These are phyloP conservation scores for Odontophorus gujanensis DNA, from an alignment of 2,113 vertebrate genomes.

Conservation along the genomic window DNA sequence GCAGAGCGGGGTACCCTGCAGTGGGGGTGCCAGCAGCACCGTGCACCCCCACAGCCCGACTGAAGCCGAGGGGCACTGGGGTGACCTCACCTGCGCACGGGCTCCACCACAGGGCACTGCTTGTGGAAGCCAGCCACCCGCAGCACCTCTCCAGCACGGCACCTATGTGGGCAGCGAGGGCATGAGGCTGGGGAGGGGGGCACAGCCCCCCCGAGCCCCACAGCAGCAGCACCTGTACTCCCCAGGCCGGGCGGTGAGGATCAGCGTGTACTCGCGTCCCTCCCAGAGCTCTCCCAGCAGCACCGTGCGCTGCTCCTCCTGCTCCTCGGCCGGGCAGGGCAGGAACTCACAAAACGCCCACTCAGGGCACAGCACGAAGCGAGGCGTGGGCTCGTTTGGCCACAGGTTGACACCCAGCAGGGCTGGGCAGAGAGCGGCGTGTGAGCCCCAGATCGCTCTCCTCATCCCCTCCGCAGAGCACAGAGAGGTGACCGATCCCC, in stretches of 20 bases:
- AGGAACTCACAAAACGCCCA: constrained; percentile 92
- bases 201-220: rapidly evolving
- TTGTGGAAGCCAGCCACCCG: constrained; percentile 85
- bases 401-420: constrained; percentile 89
- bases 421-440: constrained; percentile 64
- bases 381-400: constrained; percentile 75
- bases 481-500: not conserved
- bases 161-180: constrained; percentile 67
- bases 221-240: constrained; percentile 83
- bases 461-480: not conserved
- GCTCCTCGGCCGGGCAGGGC: constrained; percentile 68
- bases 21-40: rapidly evolving
- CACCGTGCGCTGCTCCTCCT: constrained; percentile 70
- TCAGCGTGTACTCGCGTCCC: constrained; percentile 83
- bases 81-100: constrained; percentile 82
- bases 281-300: constrained; percentile 86
- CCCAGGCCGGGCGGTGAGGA: constrained; percentile 81
- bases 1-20: not conserved
- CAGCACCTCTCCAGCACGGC: constrained; percentile 85
- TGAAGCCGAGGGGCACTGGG: not conserved
- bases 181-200: rapidly evolving
- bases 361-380: constrained; percentile 87
- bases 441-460: rapidly evolving
- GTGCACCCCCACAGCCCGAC: not conserved
- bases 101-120: constrained; percentile 87